Evolutionary conservation across 2,888 invertebrate species (phyloP), one percentile per base, ranked within the genome.

Genomic region (Strigamia transsilvanica): DNA sequence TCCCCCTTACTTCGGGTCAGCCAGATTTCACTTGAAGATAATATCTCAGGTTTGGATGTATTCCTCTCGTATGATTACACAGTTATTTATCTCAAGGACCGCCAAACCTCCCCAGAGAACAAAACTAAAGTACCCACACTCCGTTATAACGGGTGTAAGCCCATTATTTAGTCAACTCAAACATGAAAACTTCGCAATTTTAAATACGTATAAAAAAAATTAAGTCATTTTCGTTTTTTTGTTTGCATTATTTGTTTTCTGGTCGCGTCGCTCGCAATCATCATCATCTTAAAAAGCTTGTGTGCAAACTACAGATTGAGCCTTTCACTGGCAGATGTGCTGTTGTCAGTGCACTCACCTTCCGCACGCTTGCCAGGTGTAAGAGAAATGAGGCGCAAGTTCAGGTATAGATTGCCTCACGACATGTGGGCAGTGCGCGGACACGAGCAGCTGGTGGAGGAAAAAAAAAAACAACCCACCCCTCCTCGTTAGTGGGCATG

Each of bases 391-490:
- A 73, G 73, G 73, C 73, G 23, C 73, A 73, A 73, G 73, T 73
- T 73, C 27, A 27, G 46, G 56, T 56, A 56, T 56, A 56, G 73
- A 73, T 73, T 73, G 73, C 73, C 73, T 73, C 73, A 27, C 73
- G 73, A 73, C 73, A 73, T 73, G 73, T 73, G 73, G 73, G 73
- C 73, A 73, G 73, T 73, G 73, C 56, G 18, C 73, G 73, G 73
- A 73, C 73, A 27, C 7, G 73, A 73, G 73, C 73, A 73, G 73
- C 9, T 73, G 73, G 73, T 32, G 73, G 23, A 73, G n/a, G n/a
- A n/a, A 73, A 32, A 3, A 27, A 12, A 18, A 61, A 23, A 73
- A 23, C 12, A 23, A 23, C 2, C 73, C 73, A 73, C 73, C 73
- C 73, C 13, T 32, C 73, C 73, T 73, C 73, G 23, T 73, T 73